Evolutionary conservation across 2,113 vertebrate species (phyloP).

Genomic region (Oophaga pumilio): DNA sequence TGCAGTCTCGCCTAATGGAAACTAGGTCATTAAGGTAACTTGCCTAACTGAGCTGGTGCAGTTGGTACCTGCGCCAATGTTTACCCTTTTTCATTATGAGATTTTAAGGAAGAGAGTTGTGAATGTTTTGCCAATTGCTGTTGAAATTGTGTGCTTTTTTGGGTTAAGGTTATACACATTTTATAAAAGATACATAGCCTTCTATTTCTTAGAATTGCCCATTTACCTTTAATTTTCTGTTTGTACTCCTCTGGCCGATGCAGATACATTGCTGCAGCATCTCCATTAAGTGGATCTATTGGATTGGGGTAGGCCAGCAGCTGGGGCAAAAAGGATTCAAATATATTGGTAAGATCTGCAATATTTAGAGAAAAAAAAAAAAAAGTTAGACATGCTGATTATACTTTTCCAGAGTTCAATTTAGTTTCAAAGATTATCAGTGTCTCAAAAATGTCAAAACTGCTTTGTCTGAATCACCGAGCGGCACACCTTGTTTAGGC

Average conservation of each 20-base stretch:
- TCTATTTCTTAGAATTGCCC: background rate
- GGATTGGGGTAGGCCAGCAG: constrained; percentile 97
- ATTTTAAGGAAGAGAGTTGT: too few relatives aligned
- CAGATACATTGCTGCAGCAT: constrained; percentile 98
- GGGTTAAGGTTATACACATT: too few relatives aligned
- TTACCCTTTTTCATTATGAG: too few relatives aligned
- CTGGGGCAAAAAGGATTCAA: constrained; percentile 98
- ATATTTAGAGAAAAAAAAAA: constrained; percentile 9
- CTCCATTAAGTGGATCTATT: constrained; percentile 96
- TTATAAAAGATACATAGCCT: background rate
- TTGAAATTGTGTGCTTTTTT: too few relatives aligned
- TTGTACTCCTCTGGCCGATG: constrained; percentile 99
- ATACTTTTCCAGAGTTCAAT: background rate
- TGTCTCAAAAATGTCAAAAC: too few relatives aligned
- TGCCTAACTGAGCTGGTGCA: too few relatives aligned
- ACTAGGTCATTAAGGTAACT: too few relatives aligned
- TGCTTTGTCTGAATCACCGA: too few relatives aligned
- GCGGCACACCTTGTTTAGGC: too few relatives aligned
- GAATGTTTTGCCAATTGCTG: too few relatives aligned
- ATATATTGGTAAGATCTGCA: constrained; percentile 98
- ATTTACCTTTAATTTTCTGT: constrained; percentile 98
- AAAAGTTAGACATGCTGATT: background rate
- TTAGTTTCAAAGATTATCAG: background rate
- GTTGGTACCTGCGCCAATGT: too few relatives aligned
- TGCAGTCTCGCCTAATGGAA: too few relatives aligned